A percentile compares a stretch with the other conserved stretches of the same genome.
phyloP scores from a whole-genome alignment of 92 coral and sea anemone genomes.

The Zoanthus sociatus region DNA sequence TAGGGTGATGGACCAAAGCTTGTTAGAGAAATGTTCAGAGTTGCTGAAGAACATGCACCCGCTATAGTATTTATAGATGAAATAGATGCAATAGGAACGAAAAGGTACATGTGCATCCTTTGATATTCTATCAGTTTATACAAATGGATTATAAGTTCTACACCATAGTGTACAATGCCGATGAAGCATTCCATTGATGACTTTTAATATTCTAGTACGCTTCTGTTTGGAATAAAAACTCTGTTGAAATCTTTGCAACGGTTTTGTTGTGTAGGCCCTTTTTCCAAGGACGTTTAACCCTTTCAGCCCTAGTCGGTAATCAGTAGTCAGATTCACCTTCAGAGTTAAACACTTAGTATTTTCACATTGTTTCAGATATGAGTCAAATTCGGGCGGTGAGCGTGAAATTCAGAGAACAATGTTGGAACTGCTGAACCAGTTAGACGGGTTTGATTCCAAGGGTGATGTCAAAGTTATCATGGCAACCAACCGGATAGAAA shows the following conservation, averaged over 20 bases:
- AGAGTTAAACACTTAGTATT: too few species aligned
- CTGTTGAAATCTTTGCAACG: too few species aligned
- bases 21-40: slow-evolving; percentile 96
- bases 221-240: too few species aligned
- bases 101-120: slow-evolving; percentile 66
- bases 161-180: too few species aligned
- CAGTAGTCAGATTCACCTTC: too few species aligned
- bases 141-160: too few species aligned
- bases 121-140: too few species aligned
- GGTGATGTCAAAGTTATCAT: slow-evolving; percentile 99
- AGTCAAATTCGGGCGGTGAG: slow-evolving; percentile 99
- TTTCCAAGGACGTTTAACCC: too few species aligned
- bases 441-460: slow-evolving; percentile 98
- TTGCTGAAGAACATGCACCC: slow-evolving; percentile 98
- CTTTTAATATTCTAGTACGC: too few species aligned
- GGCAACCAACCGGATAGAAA: slow-evolving; percentile 98
- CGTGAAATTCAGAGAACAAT: slow-evolving; percentile 97
- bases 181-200: too few species aligned
- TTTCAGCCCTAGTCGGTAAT: too few species aligned
- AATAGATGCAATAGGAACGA: slow-evolving; percentile 99
- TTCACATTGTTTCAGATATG: slow-evolving; percentile 71
- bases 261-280: too few species aligned
- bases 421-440: slow-evolving; percentile 97
- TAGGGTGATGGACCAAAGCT: slow-evolving; percentile 99
- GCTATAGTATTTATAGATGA: slow-evolving; percentile 98